Conservation (phyloP, 2,797 vertebrate genomes). For the Lutra lutra region DNA sequence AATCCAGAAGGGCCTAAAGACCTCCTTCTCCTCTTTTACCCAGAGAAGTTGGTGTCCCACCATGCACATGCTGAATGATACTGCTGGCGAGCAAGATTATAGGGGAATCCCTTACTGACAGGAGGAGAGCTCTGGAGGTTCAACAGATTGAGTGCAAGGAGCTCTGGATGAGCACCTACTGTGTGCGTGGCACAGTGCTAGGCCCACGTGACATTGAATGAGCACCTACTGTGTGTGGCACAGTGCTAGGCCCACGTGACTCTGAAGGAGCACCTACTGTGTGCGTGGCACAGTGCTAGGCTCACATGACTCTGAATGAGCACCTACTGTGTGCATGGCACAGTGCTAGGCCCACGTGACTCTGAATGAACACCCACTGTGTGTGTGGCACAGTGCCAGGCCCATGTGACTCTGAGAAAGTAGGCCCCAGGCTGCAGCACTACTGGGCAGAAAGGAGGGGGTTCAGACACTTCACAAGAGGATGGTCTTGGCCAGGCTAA, state of each 20-base stretch:
- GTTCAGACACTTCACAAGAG: background rate
- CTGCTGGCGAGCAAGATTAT: too few relatives aligned
- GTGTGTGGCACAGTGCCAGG: background rate
- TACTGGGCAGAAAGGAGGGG: background rate
- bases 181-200: too few relatives aligned
- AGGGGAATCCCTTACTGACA: background rate
- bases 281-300: background rate
- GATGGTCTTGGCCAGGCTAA: background rate
- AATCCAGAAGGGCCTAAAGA: background rate
- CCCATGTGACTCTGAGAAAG: background rate
- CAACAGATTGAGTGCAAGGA: background rate
- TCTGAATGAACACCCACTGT: background rate
- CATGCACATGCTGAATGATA: accelerated
- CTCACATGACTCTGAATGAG: background rate
- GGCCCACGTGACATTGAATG: background rate
- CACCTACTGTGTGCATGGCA: background rate
- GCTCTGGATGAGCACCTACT: background rate
- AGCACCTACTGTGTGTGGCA: background rate
- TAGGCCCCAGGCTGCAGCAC: background rate
- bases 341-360: background rate
- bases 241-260: background rate
- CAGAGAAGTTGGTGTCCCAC: background rate
- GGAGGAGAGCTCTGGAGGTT: background rate
- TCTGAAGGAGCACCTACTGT: background rate
- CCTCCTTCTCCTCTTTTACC: background rate